These are phyloP conservation scores for Alectura lathami DNA, from an alignment of 2,113 vertebrate genomes.

Conservation along the genomic window DNA sequence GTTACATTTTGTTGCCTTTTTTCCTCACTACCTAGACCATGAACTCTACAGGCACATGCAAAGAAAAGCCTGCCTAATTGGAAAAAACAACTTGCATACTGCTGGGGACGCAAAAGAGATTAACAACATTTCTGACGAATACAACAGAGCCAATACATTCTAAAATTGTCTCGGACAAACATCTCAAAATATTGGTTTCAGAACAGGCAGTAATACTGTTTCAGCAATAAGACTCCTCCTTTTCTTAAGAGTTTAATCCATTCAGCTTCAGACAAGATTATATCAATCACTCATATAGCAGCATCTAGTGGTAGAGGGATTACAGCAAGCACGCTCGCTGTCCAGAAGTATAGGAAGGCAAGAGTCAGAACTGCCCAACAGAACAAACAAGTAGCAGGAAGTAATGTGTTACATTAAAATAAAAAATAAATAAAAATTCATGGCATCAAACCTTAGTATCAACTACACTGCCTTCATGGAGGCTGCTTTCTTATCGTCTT, in stretches of 20 bases:
- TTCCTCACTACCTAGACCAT: background rate
- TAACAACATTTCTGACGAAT: constrained; percentile 14
- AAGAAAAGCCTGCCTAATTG: background rate
- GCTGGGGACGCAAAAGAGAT: background rate
- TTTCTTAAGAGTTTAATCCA: background rate
- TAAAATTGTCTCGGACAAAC: constrained; percentile 1
- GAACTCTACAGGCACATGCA: background rate
- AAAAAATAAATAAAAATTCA: too few species aligned
- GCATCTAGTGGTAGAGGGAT: constrained; percentile 52
- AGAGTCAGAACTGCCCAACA: background rate
- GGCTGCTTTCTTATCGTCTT: background rate
- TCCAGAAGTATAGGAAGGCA: background rate
- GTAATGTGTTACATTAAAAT: background rate
- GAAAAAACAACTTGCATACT: background rate
- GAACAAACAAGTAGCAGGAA: background rate
- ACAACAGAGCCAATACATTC: background rate
- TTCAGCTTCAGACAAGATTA: background rate
- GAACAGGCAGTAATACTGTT: background rate
- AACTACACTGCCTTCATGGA: background rate
- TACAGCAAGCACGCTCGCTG: background rate
- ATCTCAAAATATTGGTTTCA: background rate
- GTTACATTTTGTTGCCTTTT: constrained; percentile 5
- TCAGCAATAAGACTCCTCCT: background rate
- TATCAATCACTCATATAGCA: constrained; percentile 48
- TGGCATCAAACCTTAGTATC: background rate